Percentiles rank a stretch among this genome's conserved stretches.
phyloP scores from a whole-genome alignment of 1,140 invertebrate genomes.

The Phymorhynchus buccinoides region DNA sequence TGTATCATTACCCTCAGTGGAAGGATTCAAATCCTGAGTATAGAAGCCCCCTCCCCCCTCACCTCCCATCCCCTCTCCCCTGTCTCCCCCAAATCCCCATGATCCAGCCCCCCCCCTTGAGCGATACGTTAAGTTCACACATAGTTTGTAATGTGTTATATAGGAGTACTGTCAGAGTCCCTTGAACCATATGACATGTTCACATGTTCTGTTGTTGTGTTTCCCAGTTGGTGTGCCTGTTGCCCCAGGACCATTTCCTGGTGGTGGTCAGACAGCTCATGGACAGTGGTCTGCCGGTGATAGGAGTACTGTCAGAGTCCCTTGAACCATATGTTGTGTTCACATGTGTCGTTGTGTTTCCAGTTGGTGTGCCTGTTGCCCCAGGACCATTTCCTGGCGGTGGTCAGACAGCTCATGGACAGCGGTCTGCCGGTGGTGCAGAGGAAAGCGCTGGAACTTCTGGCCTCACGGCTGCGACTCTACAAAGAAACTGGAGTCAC shows the following conservation, averaged over 20 bases:
- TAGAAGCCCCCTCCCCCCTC: no score
- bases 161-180: no score
- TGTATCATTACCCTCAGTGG: no score
- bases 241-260: conserved; percentile 85
- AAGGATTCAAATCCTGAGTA: no score
- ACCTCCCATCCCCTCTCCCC: no score
- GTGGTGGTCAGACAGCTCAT: conserved; percentile 83
- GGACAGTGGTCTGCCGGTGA: conserved; percentile 79
- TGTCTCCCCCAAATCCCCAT: no score
- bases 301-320: no score
- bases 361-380: conserved; percentile 83
- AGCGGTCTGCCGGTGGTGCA: conserved; percentile 82
- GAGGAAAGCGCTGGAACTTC: conserved; percentile 86
- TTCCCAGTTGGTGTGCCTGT: conserved; percentile 79
- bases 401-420: conserved; percentile 81
- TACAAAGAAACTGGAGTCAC: conserved; percentile 74
- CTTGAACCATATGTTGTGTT: not conserved
- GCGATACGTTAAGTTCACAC: no score
- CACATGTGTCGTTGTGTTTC: conserved; percentile 50
- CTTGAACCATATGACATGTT: not conserved
- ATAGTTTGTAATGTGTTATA: no score
- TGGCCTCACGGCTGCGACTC: conserved; percentile 85
- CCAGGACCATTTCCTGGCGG: conserved; percentile 83
- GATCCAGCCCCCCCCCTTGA: no score
- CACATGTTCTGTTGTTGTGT: no score